phyloP scores from a whole-genome alignment of 2,888 invertebrate species.

The Lasius fuliginosus region DNA sequence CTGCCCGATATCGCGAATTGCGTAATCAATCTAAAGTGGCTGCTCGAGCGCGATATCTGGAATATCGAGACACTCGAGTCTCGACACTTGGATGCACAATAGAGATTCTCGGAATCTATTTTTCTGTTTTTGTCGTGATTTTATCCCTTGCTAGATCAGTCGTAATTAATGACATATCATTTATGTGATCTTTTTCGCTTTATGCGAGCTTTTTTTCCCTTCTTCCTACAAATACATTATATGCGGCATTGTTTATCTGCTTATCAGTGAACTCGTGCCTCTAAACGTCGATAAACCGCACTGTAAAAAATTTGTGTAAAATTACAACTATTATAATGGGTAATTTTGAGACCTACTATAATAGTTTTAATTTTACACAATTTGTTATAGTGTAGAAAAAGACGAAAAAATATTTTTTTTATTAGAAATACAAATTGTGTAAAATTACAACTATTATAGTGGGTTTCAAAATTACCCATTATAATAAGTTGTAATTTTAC shows the following conservation, averaged over 20 bases:
- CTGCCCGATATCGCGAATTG: constrained; percentile 52
- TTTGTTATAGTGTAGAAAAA: too few species aligned
- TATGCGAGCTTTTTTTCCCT: neutral
- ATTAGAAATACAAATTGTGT: too few species aligned
- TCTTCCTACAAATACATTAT: neutral
- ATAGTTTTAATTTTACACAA: too few species aligned
- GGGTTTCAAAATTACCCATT: too few species aligned
- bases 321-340: too few species aligned
- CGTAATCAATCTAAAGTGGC: constrained; percentile 55
- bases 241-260: constrained; percentile 8
- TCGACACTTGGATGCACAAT: constrained; percentile 32
- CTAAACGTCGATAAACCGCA: constrained; percentile 26
- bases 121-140: neutral
- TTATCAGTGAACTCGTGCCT: neutral
- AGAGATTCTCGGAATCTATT: constrained; percentile 12
- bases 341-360: too few species aligned
- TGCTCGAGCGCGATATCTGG: constrained; percentile 17
- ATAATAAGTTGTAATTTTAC: too few species aligned
- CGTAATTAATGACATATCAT: neutral
- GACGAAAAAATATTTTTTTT: too few species aligned
- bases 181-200: neutral
- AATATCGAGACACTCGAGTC: constrained; percentile 16
- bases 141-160: neutral
- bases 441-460: too few species aligned
- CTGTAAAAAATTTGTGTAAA: too few species aligned